Base-by-base conservation (phyloP, 1,140 invertebrate genomes). In the Brachionus koreanus region DNA sequence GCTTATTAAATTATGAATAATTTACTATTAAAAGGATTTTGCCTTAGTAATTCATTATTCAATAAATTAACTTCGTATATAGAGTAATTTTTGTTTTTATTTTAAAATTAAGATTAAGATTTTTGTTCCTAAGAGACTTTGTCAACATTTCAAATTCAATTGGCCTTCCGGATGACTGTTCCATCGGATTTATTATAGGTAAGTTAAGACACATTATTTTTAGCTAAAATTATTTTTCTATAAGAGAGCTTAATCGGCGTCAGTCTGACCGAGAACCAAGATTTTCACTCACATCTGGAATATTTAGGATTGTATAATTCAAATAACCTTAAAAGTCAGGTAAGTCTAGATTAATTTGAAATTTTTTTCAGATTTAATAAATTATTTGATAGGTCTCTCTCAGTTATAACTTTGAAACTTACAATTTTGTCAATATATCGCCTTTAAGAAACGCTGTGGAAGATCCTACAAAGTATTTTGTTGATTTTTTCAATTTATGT, bases 141-240 rank as follows among this genome's bases (percentile, higher is more conserved):
- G 29, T 79, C 29, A 43, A 35, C 10, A 79, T 79, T 23, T 79
- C 76, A 42, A 65, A 79, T 39, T 9, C 25, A 43, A 79, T 79
- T 9, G 49, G 76, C 35, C 16, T 79, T 2, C 76, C 76, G 13
- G 76, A 79, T 61, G 76, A 79, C 19, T 79, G 76, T 25, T 61
- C 76, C 4, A 29, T 79, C 23, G 76, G 76, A 29, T 79, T 79
- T 61, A 65, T 79, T 13, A 79, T 79, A 79, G 76, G 76, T 79
- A 79, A 37, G 9, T 29, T 33, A 12, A 6, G 2, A 2, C 16
- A 7, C 6, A n/a, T 39, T 35, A 19, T 23, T 6, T 23, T 37
- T 19, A 4, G 1, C 1, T 10, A 13, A 74, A 72, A 12, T 57
- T n/a, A n/a, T 49, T 16, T 75, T 25, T 16, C 2, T 33, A 13